Conservation (phyloP, 2,888 invertebrate genomes). For the Aporophyla nigra region DNA sequence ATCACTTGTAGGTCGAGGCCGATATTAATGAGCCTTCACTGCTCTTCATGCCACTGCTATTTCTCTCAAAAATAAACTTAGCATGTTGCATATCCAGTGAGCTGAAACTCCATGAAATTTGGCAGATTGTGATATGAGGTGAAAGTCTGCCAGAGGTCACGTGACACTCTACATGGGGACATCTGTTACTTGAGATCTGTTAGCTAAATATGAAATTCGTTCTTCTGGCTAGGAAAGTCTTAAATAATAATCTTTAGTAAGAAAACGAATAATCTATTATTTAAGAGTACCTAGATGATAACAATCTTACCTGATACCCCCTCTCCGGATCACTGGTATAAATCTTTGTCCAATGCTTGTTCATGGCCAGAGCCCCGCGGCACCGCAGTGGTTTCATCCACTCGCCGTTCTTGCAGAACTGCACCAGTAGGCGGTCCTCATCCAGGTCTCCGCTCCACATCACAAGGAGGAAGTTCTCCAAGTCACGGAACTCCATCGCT, state of each 20-base stretch:
- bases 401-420: slow-evolving; percentile 90
- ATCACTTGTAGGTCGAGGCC: no score
- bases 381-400: slow-evolving; percentile 91
- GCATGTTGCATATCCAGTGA: neutral
- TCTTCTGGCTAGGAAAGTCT: neutral
- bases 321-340: slow-evolving; percentile 93
- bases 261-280: neutral
- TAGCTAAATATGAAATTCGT: neutral
- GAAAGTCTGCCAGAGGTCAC: neutral
- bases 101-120: no score
- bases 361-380: slow-evolving; percentile 93
- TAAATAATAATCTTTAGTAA: neutral
- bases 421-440: slow-evolving; percentile 93
- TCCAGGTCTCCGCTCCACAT: slow-evolving; percentile 96
- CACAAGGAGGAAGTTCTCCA: slow-evolving; percentile 93
- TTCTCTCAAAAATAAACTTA: neutral
- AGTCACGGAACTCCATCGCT: slow-evolving; percentile 93
- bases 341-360: slow-evolving; percentile 92
- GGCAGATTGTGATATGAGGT: neutral
- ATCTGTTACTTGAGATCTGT: neutral
- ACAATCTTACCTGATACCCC: slow-evolving; percentile 90
- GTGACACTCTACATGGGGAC: neutral
- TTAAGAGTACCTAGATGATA: no score
- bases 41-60: no score
- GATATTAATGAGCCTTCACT: no score